phyloP scores from a whole-genome alignment of 1,140 invertebrate species.

The Ericerus pela region DNA sequence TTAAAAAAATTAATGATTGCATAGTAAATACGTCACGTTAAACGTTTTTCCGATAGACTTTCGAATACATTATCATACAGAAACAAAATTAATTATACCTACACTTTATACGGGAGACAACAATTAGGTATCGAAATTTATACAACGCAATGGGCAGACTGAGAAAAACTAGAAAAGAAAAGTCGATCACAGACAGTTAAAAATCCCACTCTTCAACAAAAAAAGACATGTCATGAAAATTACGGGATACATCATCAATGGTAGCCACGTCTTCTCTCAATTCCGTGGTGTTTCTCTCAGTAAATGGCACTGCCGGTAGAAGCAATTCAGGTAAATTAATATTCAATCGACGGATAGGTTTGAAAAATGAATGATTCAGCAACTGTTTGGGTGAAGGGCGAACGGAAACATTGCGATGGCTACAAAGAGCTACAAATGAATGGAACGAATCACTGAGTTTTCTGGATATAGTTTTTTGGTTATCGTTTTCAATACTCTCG shows the following conservation, averaged over 20 bases:
- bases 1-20: too few species aligned
- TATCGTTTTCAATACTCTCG: constrained; percentile 24
- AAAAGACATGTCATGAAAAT: constrained; percentile 18
- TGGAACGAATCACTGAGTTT: constrained; percentile 59
- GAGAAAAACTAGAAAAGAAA: too few species aligned
- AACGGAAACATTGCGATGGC: constrained; percentile 44
- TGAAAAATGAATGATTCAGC: constrained; percentile 59
- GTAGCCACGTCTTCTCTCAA: constrained; percentile 19
- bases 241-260: constrained; percentile 16
- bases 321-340: constrained; percentile 17
- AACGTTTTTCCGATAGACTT: too few species aligned
- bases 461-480: constrained; percentile 33
- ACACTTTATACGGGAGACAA: too few species aligned
- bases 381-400: constrained; percentile 48
- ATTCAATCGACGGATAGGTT: constrained; percentile 32
- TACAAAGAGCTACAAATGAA: constrained; percentile 52
- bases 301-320: constrained; percentile 20
- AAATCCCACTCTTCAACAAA: constrained; percentile 21
- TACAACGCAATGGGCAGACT: too few species aligned
- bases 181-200: too few species aligned
- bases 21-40: too few species aligned
- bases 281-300: constrained; percentile 20
- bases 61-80: too few species aligned
- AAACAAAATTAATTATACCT: too few species aligned
- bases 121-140: too few species aligned